These are phyloP conservation scores for Pemphredon lugubris DNA, from an alignment of 2,888 invertebrate genomes.

Conservation along the genomic window DNA sequence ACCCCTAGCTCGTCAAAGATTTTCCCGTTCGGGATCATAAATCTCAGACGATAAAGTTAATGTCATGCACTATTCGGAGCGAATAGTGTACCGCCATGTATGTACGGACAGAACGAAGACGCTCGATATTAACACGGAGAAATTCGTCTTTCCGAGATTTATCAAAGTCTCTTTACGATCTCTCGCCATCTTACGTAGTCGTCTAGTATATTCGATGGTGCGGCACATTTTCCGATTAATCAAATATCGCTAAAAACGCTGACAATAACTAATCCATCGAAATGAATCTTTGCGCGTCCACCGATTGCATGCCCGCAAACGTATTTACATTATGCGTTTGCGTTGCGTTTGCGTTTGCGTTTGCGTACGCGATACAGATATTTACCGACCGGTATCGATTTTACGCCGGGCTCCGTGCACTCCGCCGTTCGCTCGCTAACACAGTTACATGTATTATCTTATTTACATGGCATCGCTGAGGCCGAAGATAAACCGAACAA, in stretches of 20 bases:
- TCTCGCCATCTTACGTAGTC: too few species aligned
- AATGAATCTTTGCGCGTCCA: too few species aligned
- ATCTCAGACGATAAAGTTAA: too few species aligned
- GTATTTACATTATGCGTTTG: too few species aligned
- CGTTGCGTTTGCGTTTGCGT: constrained; percentile 15
- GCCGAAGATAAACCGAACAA: constrained; percentile 27
- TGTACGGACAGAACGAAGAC: background rate
- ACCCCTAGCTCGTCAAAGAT: too few species aligned
- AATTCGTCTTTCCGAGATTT: background rate
- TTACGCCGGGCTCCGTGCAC: constrained; percentile 21
- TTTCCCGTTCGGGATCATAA: too few species aligned
- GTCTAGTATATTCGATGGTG: too few species aligned
- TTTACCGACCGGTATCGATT: constrained; percentile 23
- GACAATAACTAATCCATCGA: background rate
- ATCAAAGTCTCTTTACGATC: background rate
- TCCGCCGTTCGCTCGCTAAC: constrained; percentile 6
- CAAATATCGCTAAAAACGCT: background rate
- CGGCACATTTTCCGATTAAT: too few species aligned
- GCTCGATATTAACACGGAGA: too few species aligned
- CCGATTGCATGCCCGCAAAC: constrained; percentile 7
- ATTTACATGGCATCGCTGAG: constrained; percentile 7
- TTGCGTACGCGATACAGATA: constrained; percentile 15
- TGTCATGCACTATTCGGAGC: too few species aligned
- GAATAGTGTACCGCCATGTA: too few species aligned
- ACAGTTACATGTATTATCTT: constrained; percentile 11